phyloP scores from a whole-genome alignment of 37 sponge, comb jelly and placozoan species.

The Chondrilla cf. caribensis region DNA sequence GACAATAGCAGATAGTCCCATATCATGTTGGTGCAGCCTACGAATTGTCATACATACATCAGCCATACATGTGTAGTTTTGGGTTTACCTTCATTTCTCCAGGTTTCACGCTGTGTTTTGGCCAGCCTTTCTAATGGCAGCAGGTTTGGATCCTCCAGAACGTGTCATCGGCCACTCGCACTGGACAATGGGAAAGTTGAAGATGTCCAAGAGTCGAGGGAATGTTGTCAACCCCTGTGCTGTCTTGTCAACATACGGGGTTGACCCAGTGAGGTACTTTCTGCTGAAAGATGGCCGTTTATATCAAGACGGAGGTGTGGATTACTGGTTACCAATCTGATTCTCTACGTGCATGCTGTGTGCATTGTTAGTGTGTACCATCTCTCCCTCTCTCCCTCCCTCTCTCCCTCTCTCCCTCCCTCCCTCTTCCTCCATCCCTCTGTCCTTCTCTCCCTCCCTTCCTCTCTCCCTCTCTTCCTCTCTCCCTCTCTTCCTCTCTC shows the following conservation, averaged over 20 bases:
- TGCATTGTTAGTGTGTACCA: neutral
- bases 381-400: too few relatives aligned
- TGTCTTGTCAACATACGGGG: conserved; percentile 44
- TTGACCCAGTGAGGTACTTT: conserved; percentile 68
- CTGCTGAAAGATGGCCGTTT: conserved; percentile 75
- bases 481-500: too few relatives aligned
- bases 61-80: too few relatives aligned
- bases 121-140: conserved; percentile 87
- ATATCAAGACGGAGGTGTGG: conserved; percentile 69
- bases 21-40: too few relatives aligned
- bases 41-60: too few relatives aligned
- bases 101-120: conserved; percentile 83
- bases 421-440: too few relatives aligned
- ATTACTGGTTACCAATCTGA: neutral
- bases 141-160: conserved; percentile 58
- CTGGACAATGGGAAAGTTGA: conserved; percentile 64
- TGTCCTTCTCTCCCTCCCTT: too few relatives aligned
- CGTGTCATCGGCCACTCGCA: conserved; percentile 70
- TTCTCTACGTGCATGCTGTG: conserved; percentile 4
- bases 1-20: too few relatives aligned
- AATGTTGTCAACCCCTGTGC: conserved; percentile 77
- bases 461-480: too few relatives aligned
- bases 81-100: too few relatives aligned
- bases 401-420: too few relatives aligned
- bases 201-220: conserved; percentile 90